These are phyloP conservation scores for Heterotis niloticus DNA, from an alignment of 2,113 vertebrate genomes.

Conservation along the genomic window DNA sequence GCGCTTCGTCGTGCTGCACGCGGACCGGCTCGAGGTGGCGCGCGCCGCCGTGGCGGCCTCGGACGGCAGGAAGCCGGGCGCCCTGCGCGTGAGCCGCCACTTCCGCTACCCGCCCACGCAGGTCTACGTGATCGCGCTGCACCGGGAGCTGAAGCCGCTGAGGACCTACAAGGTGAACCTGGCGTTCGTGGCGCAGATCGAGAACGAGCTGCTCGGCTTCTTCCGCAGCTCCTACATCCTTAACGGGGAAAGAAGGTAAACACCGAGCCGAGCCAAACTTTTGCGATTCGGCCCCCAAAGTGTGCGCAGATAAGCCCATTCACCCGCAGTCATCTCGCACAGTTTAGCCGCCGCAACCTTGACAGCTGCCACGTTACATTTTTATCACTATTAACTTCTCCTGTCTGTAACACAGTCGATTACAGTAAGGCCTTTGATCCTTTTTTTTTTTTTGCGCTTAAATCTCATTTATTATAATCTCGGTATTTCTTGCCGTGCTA, in stretches of 20 bases:
- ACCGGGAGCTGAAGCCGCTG: conserved; percentile 79
- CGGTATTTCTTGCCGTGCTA: no score
- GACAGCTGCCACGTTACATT: no score
- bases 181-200: conserved; percentile 82
- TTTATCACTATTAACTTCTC: no score
- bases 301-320: no score
- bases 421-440: no score
- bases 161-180: conserved; percentile 83
- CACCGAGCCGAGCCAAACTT: no score
- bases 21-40: conserved; percentile 77
- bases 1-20: conserved; percentile 84
- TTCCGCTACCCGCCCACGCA: conserved; percentile 80
- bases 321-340: no score
- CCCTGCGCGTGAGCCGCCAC: conserved; percentile 74
- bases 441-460: no score
- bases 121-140: conserved; percentile 83
- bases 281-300: no score
- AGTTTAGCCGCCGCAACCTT: no score
- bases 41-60: conserved; percentile 73
- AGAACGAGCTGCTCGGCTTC: conserved; percentile 91
- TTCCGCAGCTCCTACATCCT: conserved; percentile 89
- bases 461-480: no score
- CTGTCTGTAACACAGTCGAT: no score
- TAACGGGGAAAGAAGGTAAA: conserved; percentile 82
- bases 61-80: conserved; percentile 75